These are phyloP conservation scores for Pavo muticus DNA, from an alignment of 2,113 vertebrate species.

Conservation along the genomic window DNA sequence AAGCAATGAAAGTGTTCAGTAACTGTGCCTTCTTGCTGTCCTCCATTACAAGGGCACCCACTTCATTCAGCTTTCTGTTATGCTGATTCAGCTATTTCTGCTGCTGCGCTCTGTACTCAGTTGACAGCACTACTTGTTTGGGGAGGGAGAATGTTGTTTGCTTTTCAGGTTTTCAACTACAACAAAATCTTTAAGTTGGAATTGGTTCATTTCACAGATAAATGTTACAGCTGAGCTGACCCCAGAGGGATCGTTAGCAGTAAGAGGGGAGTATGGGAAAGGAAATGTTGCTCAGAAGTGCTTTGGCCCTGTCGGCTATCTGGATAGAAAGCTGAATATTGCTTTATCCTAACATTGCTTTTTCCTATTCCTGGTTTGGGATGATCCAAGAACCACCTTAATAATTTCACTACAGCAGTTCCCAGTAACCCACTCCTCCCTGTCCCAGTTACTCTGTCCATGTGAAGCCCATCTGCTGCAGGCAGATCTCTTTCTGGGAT, in stretches of 20 bases:
- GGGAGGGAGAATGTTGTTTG: neutral
- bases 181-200: neutral
- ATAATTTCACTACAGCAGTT: neutral
- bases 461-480: neutral
- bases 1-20: too few species aligned
- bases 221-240: neutral
- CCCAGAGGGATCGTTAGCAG: neutral
- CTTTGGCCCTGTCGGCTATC: neutral
- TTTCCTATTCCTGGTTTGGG: neutral
- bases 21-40: too few species aligned
- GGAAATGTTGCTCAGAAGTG: neutral
- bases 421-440: neutral
- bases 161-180: neutral
- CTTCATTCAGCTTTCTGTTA: neutral
- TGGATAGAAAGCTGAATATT: neutral
- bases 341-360: neutral
- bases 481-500: neutral
- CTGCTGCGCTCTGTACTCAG: neutral
- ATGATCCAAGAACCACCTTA: neutral
- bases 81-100: neutral
- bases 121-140: neutral
- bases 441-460: too few species aligned
- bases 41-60: too few species aligned
- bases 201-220: too few species aligned
- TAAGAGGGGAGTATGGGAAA: neutral